These are phyloP conservation scores for Glyphotaelius pellucidus DNA, from an alignment of 2,888 invertebrate genomes.

Conservation along the genomic window DNA sequence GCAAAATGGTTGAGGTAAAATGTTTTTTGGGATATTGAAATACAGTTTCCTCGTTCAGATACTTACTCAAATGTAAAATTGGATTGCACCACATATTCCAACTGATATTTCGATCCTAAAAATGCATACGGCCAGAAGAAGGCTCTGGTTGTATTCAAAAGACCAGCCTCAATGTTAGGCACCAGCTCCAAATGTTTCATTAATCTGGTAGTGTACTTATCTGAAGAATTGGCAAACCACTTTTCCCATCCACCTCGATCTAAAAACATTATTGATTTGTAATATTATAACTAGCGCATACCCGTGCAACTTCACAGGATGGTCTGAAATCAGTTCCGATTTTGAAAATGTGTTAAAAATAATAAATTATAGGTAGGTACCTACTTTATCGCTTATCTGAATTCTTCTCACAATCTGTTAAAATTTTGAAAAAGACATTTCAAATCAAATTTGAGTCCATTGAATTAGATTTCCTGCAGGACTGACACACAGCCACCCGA, in stretches of 20 bases:
- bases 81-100: constrained; percentile 84
- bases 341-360: too few relatives aligned
- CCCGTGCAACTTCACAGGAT: too few relatives aligned
- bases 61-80: constrained; percentile 82
- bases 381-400: too few relatives aligned
- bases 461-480: too few relatives aligned
- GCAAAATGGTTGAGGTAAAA: too few relatives aligned
- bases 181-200: constrained; percentile 83
- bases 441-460: too few relatives aligned
- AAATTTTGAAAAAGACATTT: too few relatives aligned
- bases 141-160: constrained; percentile 85
- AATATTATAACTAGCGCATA: background rate
- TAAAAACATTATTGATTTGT: constrained; percentile 68
- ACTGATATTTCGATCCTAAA: constrained; percentile 83
- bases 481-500: too few relatives aligned
- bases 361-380: too few relatives aligned
- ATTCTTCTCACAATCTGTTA: too few relatives aligned
- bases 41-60: background rate
- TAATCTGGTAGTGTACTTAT: constrained; percentile 79
- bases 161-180: constrained; percentile 81
- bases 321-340: too few relatives aligned
- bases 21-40: background rate
- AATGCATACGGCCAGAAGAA: constrained; percentile 89
- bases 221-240: constrained; percentile 85
- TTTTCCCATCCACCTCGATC: constrained; percentile 87